A percentile compares a stretch with the other conserved stretches of the same genome.
phyloP scores from a whole-genome alignment of 2,113 vertebrate genomes.

The Asarcornis scutulata region DNA sequence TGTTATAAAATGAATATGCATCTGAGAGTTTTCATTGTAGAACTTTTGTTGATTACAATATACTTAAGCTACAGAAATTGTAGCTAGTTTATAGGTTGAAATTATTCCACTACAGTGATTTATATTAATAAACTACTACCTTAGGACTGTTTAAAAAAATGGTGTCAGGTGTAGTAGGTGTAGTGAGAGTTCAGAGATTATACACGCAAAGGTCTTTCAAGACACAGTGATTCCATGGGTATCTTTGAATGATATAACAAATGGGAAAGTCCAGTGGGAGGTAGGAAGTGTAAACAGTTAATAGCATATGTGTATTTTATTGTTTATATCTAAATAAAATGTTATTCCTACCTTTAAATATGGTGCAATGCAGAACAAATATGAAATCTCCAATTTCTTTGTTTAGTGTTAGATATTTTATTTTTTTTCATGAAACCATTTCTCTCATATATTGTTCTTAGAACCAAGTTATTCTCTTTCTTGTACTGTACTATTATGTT shows the following conservation, averaged over 20 bases:
- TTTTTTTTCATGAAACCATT: neutral
- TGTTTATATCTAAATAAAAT: neutral
- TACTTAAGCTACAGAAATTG: neutral
- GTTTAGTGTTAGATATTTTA: neutral
- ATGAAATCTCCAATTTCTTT: neutral
- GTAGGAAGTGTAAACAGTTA: neutral
- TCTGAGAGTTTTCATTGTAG: neutral
- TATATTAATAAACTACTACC: neutral
- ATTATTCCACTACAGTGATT: neutral
- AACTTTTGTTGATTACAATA: neutral
- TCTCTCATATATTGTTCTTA: neutral
- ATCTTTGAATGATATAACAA: neutral
- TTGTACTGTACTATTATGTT: neutral
- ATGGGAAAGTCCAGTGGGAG: neutral
- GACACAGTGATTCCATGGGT: neutral
- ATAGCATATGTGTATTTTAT: neutral
- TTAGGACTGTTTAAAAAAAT: neutral
- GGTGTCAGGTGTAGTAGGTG: fast-evolving
- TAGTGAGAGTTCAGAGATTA: neutral
- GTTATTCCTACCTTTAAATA: neutral
- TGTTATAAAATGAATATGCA: neutral
- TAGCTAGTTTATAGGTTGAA: neutral
- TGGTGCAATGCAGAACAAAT: neutral
- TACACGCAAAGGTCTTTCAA: neutral
- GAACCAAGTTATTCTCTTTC: neutral